Base-by-base conservation (phyloP, 2,797 vertebrate genomes). In the Pangasius macronema region DNA sequence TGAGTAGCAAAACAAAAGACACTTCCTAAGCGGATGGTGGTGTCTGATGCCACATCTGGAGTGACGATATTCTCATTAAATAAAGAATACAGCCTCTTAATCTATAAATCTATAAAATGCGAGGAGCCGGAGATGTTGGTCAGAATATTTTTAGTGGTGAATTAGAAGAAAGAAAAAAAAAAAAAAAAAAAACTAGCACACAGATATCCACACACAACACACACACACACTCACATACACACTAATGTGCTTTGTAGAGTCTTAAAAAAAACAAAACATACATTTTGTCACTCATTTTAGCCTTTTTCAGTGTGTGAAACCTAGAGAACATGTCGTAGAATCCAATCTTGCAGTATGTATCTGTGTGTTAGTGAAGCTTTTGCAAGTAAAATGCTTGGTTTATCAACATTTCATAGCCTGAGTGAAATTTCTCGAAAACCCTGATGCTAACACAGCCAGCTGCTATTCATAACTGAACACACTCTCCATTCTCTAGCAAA, bases 101-200 rank as follows among this genome's bases (percentile, higher is more conserved):
- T 93, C 94, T 96, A 95, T 93, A 92, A 91, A 90, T 93, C 94
- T 96, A 95, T 93, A 92, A 94, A 95, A 95, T 94, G 92, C 57
- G 93, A 93, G 92, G 92, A 91, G 92, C 90, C 86, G 93, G 92
- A 94, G 90, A 85, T 92, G 94, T 95, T 93, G 93, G 92, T 94
- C 94, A 94, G 93, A 94, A 95, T 92, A 93, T 92, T 11, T 82
- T 86, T 92, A 89, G 90, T 93, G 92, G 82, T 55, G 86, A 94
- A 92, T 92, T 55, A 80, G 72, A 67, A 88, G 36, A n/a, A n/a
- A n/a, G n/a, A n/a, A n/a, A n/a, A 42, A 6, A 1, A 36, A 30
- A 14, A 30, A 79, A 90, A 89, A 89, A 93, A 91, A 90, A 80
- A n/a, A 24, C 65, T 59, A 83, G 33, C 81, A 79, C 76, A 82